Evolutionary conservation across 2,113 vertebrate genomes (phyloP).

Genomic region (Psittacula cyanocephala): DNA sequence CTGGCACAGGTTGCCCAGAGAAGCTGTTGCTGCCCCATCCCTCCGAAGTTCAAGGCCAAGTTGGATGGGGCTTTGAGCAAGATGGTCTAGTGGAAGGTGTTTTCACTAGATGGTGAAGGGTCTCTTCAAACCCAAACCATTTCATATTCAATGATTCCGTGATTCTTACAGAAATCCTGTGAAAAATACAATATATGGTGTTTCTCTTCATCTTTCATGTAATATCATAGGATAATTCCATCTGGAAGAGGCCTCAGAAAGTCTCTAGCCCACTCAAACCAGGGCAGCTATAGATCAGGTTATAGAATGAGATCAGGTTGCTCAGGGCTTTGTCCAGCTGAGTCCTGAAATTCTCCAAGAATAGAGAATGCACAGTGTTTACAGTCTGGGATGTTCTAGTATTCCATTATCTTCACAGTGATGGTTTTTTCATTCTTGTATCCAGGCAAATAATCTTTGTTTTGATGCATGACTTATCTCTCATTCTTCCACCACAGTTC

Average conservation of each 20-base stretch:
- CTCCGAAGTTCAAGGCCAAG: background rate
- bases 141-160: background rate
- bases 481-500: background rate
- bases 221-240: background rate
- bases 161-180: background rate
- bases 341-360: background rate
- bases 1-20: background rate
- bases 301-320: background rate
- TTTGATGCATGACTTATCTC: background rate
- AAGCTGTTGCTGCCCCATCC: no score
- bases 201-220: background rate
- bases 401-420: background rate
- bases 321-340: background rate
- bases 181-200: background rate
- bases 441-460: background rate
- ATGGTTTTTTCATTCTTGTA: background rate
- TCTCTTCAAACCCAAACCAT: background rate
- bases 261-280: background rate
- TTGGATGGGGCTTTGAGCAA: background rate
- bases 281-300: background rate
- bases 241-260: background rate
- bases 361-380: fast-evolving
- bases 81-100: background rate
- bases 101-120: background rate
- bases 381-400: background rate